phyloP scores from a whole-genome alignment of 2,113 vertebrate species.

The Eolophus roseicapilla region DNA sequence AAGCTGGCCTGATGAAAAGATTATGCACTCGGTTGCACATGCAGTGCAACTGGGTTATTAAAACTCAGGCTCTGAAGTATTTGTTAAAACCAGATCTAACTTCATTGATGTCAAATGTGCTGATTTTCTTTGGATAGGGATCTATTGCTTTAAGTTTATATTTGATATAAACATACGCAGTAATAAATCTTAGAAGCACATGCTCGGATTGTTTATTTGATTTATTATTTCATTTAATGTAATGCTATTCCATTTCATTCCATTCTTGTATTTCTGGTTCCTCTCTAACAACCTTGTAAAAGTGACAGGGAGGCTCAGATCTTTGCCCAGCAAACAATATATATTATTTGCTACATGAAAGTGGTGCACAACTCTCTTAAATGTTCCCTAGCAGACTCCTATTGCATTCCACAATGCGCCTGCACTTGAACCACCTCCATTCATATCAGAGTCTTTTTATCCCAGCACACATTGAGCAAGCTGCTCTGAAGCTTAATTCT shows the following conservation, averaged over 20 bases:
- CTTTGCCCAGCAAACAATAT: slow-evolving; percentile 69
- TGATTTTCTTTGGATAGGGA: not conserved
- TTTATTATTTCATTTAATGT: slow-evolving; percentile 50
- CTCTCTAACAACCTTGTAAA: slow-evolving; percentile 64
- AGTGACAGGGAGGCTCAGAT: slow-evolving; percentile 67
- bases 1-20: not conserved
- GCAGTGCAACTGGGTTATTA: not conserved
- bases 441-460: slow-evolving; percentile 79
- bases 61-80: slow-evolving; percentile 3
- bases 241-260: slow-evolving; percentile 35
- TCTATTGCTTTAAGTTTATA: not conserved
- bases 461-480: slow-evolving; percentile 78
- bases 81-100: slow-evolving; percentile 6
- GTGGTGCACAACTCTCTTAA: slow-evolving; percentile 69
- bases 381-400: slow-evolving; percentile 69
- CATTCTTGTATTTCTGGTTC: slow-evolving; percentile 21
- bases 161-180: slow-evolving; percentile 3
- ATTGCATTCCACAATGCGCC: slow-evolving; percentile 70
- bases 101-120: not conserved
- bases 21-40: not conserved
- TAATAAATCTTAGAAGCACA: slow-evolving; percentile 20
- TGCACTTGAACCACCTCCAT: slow-evolving; percentile 82
- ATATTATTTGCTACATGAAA: slow-evolving; percentile 73
- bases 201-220: slow-evolving; percentile 32
- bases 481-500: slow-evolving; percentile 78